Evolutionary conservation across 2,113 vertebrate species (phyloP), one percentile per base, ranked within the genome.

Genomic region (Hirundichthys speculiger): DNA sequence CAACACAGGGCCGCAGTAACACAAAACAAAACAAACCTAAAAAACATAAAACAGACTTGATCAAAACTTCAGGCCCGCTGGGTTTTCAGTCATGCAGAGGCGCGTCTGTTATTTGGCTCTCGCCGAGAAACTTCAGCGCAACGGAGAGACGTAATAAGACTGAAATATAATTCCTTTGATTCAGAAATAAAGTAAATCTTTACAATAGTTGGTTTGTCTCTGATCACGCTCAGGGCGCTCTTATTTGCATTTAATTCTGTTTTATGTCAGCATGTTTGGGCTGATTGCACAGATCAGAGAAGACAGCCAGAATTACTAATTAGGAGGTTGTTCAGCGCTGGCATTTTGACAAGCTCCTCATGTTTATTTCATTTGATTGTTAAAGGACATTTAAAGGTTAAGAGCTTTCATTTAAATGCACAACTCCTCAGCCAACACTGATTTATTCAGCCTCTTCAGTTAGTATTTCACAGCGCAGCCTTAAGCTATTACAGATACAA

Each of bases 351-450:
- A 1, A 2, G 5, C 61, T 53, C 10, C 5, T 63, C 66, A 3
- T 62, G 63, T 55, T 72, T 40, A 70, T 53, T 67, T 56, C 1
- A 46, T 77, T 45, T 58, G 51, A 34, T 40, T 20, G 45, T 38
- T 18, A 19, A 19, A 47, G 62, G 57, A 66, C 21, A 2, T 27
- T 46, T 5, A 58, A 62, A 40, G 61, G 66, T 24, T 27, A 18
- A 25, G 27, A 34, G 38, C 5, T 2, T 42, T 73, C 30, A 21
- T 52, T 57, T 40, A 12, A 45, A 61, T 24, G 50, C 49, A n/a
- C 1, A 0, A 53, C n/a, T 54, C 45, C 6, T 19, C 0, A 6
- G 42, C 25, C 64, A 54, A 18, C 47, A 11, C 63, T 15, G 57
- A 27, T 40, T 43, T 25, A 43, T 13, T 55, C 39, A 22, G 18